These are phyloP conservation scores for Nibea coibor DNA, from an alignment of 2,113 vertebrate species.

Conservation along the genomic window DNA sequence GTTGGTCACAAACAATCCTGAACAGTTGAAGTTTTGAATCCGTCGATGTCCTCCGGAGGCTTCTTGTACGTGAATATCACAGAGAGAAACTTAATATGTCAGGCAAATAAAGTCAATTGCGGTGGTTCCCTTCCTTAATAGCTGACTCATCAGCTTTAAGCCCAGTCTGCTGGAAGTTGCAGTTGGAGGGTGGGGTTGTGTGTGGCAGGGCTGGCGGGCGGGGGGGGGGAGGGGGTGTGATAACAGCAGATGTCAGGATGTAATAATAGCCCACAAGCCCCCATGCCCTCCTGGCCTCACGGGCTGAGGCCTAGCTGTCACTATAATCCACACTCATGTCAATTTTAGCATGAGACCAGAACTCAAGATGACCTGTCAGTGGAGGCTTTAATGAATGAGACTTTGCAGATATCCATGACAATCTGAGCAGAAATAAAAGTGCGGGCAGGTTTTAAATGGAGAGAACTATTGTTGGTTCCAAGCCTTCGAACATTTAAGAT, in stretches of 20 bases:
- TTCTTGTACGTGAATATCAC: background rate
- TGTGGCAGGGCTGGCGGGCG: too few species aligned
- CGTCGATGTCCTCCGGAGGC: background rate
- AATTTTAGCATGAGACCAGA: constrained; percentile 64
- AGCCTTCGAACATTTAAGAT: too few species aligned
- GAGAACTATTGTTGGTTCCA: background rate
- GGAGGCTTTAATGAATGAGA: constrained; percentile 49
- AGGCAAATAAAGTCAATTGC: background rate
- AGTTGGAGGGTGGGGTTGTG: constrained; percentile 1
- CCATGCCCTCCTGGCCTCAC: constrained; percentile 68
- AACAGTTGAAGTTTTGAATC: background rate
- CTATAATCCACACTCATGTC: constrained; percentile 67
- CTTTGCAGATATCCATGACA: constrained; percentile 25
- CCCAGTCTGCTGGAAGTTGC: constrained; percentile 30
- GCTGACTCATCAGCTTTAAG: constrained; percentile 77
- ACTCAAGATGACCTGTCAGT: constrained; percentile 41
- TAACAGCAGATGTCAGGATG: constrained; percentile 64
- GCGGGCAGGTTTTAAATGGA: background rate
- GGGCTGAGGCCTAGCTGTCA: constrained; percentile 45
- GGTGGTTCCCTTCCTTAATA: constrained; percentile 44
- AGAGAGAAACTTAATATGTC: background rate
- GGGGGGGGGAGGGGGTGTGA: constrained; percentile 12
- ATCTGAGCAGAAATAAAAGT: constrained; percentile 1
- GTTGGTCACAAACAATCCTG: background rate
- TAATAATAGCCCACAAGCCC: constrained; percentile 73